Base-by-base conservation (phyloP, 35 echinoderm and acorn worm species). In the Apostichopus californicus region DNA sequence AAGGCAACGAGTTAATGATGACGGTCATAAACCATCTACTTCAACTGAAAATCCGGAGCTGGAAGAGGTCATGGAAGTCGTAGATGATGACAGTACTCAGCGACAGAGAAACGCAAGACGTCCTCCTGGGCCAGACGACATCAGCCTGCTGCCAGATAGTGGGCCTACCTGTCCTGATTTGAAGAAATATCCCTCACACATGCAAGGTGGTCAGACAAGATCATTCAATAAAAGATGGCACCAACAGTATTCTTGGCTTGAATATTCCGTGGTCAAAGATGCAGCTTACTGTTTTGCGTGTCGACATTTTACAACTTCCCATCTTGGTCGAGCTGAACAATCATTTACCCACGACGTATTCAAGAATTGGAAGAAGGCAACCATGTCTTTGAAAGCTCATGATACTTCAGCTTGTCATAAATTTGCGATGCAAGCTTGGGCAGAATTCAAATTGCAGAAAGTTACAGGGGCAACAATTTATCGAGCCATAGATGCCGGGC, bases 181-280 rank as follows among this genome's bases (percentile, higher is more conserved):
- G 78, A 80, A 80, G 78, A 80, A 20, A 80, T 80, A 80, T 22
- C 78, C 78, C 22, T 80, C 78, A 80, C 78, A 80, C 78, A 80
- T 80, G 78, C 82, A 56, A 56, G 82, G 25, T 54, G 82, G 82
- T 86, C 82, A 86, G 55, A 86, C 23, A 86, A 86, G 82, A 86
- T 86, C 54, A 86, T 86, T 86, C 82, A 86, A 57, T 86, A 86
- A 56, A 86, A 12, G 34, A 86, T 86, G 82, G 82, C 82, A 86
- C 23, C 82, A 86, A 13, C 82, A 86, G 17, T 86, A 86, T 21
- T 86, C 82, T 86, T 86, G 82, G 82, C 82, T 86, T 55, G 82
- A 86, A 86, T 86, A 86, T 86, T 86, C 82, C 82, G 82, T 86
- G 82, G 82, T 86, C 82, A 86, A 86, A 86, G 82, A 86, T 86